Evolutionary conservation across 2,888 invertebrate species (phyloP).

Genomic region (Drosophila tripunctata): DNA sequence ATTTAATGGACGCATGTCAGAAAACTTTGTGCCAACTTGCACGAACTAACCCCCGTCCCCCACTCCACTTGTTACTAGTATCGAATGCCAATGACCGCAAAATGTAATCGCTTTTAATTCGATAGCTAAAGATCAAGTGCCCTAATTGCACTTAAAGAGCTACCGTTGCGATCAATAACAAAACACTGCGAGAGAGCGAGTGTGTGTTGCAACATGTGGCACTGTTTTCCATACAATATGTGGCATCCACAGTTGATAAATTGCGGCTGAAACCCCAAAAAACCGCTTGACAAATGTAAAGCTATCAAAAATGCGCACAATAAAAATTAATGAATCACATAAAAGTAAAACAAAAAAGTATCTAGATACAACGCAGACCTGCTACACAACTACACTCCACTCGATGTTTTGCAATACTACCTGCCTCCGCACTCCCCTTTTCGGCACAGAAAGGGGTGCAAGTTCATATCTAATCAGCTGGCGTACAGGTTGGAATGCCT

Average conservation of each 20-base stretch:
- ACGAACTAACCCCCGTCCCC: too few relatives aligned
- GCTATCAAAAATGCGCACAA: constrained; percentile 57
- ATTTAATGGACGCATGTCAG: constrained; percentile 62
- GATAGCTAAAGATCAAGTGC: constrained; percentile 65
- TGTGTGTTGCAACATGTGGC: constrained; percentile 5
- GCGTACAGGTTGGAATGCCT: constrained; percentile 56
- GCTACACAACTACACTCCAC: constrained; percentile 12
- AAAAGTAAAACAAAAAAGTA: too few relatives aligned
- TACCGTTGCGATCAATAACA: constrained; percentile 50
- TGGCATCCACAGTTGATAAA: constrained; percentile 54
- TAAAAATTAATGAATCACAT: constrained; percentile 80
- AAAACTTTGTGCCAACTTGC: constrained; percentile 35
- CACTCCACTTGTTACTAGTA: constrained; percentile 1
- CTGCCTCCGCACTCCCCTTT: too few relatives aligned
- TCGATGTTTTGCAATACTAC: constrained; percentile 26
- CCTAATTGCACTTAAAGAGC: constrained; percentile 54
- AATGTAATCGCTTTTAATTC: constrained; percentile 59
- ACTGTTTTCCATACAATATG: constrained; percentile 31
- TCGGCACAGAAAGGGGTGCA: constrained; percentile 60
- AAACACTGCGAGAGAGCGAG: constrained; percentile 40
- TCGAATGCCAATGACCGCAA: constrained; percentile 49
- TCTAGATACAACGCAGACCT: constrained; percentile 2
- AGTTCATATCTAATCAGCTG: constrained; percentile 47
- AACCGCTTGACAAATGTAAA: constrained; percentile 66
- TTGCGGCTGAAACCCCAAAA: constrained; percentile 20